Base-by-base conservation (phyloP, 30 jellyfish, hydroid and myxozoan species). In the Morbakka virulenta region DNA sequence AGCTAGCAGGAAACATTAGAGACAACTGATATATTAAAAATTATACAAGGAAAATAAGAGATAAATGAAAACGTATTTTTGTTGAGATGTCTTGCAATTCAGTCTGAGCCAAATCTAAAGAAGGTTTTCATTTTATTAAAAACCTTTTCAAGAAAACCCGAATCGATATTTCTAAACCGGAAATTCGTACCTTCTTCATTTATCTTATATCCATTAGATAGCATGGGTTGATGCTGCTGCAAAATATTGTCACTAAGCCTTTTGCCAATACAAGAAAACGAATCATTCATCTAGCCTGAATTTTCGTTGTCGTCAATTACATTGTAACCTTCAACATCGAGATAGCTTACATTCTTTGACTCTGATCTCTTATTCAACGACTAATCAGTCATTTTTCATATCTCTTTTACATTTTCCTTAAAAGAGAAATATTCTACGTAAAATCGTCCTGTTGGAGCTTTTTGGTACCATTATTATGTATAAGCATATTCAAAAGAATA, bases 71-170 rank as follows among this genome's bases (percentile, higher is more conserved):
- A n/a, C n/a, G n/a, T n/a, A n/a, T n/a, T n/a, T n/a, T n/a, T n/a
- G n/a, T n/a, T n/a, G n/a, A 30, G 35, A 75, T 75, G 76, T 76
- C 86, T 52, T 20, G 77, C 65, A 52, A 75, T 75, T 28, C 86
- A 48, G 53, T 75, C 88, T 9, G 79, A 77, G 20, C 80, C 72
- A 33, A 77, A 61, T 9, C 80, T 80, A 63, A 77, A 77, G 11
- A 73, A 77, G 27, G 61, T 77, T 61, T 77, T 77, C 79, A 75
- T 75, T 61, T 57, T 75, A 27, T 75, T 75, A 36, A 75, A 68
- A 75, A 77, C 88, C 88, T 48, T 77, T 21, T 36, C 52, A 3
- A n/a, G 72, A 62, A 4, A 21, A 35, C 17, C 52, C 33, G 80
- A 49, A 77, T 62, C 12, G 72, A 77, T 72, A 53, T 64, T 31